Evolutionary conservation across 2,888 invertebrate genomes (phyloP).

Genomic region (Physocephala rufipes): DNA sequence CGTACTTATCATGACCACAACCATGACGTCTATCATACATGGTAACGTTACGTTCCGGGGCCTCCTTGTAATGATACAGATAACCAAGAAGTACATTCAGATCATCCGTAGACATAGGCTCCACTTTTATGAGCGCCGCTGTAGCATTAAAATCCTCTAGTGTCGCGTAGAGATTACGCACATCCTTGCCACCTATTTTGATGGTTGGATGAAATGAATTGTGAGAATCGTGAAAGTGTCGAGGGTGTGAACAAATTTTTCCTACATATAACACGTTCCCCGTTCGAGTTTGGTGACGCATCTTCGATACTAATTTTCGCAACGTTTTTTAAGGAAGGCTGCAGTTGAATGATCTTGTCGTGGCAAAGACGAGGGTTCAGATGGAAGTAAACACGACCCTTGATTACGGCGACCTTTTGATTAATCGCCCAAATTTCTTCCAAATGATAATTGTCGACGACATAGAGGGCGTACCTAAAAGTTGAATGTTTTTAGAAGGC

Average conservation of each 20-base stretch:
- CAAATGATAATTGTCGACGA: conserved; percentile 76
- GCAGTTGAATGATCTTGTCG: conserved; percentile 69
- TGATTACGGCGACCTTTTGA: conserved; percentile 67
- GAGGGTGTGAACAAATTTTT: conserved; percentile 40
- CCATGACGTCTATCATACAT: conserved; percentile 90
- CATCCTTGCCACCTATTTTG: conserved; percentile 44
- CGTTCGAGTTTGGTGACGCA: conserved; percentile 76
- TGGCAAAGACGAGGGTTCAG: conserved; percentile 78
- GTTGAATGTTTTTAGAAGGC: no score
- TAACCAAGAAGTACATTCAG: conserved; percentile 86
- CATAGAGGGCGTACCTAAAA: conserved; percentile 68
- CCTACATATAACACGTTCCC: conserved; percentile 89
- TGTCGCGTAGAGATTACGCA: conserved; percentile 54
- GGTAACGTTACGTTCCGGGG: conserved; percentile 78
- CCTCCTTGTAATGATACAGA: conserved; percentile 84
- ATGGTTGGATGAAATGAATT: no score
- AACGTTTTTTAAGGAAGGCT: conserved; percentile 52
- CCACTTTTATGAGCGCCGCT: conserved; percentile 71
- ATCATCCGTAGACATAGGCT: conserved; percentile 75
- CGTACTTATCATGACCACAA: conserved; percentile 81
- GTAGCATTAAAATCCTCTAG: conserved; percentile 62
- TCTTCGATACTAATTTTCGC: conserved; percentile 51
- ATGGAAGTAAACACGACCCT: conserved; percentile 74
- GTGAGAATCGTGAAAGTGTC: no score
- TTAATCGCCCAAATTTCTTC: conserved; percentile 70